phyloP scores from a whole-genome alignment of 2,888 invertebrate genomes.

The Agrilus cyanescens region DNA sequence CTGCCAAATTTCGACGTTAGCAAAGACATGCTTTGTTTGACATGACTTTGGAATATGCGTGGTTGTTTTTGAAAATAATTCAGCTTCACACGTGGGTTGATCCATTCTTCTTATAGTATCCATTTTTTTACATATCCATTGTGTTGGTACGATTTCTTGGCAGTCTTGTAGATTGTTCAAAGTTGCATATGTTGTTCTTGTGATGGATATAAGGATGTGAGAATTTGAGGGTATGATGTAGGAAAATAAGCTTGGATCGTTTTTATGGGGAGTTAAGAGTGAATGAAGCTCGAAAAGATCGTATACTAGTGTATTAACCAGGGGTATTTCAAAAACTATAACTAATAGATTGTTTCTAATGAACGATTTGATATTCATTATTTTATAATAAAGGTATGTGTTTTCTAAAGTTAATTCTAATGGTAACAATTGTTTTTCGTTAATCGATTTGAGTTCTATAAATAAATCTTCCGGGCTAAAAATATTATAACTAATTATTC shows the following conservation, averaged over 20 bases:
- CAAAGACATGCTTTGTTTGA: not conserved
- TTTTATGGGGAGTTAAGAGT: not conserved
- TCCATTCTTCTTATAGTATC: too few relatives aligned
- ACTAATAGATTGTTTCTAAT: not conserved
- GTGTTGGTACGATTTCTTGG: too few relatives aligned
- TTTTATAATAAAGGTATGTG: not conserved
- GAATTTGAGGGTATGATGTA: not conserved
- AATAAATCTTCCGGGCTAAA: not conserved
- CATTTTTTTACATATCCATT: too few relatives aligned
- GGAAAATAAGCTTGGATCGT: not conserved
- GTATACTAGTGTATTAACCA: too few relatives aligned
- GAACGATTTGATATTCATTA: not conserved
- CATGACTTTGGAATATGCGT: not conserved
- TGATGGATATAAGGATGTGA: not conserved
- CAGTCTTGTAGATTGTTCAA: not conserved
- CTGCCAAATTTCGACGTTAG: not conserved
- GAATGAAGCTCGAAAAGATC: not conserved
- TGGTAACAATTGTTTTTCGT: not conserved
- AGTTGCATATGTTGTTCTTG: not conserved
- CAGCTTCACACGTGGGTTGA: not conserved
- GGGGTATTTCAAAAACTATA: not conserved
- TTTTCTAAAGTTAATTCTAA: too few relatives aligned
- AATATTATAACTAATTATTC: too few relatives aligned
- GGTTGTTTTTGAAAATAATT: not conserved
- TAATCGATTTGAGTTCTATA: not conserved